Conservation (phyloP, 2,797 vertebrate genomes). For the Paramormyrops hopkinsi region DNA sequence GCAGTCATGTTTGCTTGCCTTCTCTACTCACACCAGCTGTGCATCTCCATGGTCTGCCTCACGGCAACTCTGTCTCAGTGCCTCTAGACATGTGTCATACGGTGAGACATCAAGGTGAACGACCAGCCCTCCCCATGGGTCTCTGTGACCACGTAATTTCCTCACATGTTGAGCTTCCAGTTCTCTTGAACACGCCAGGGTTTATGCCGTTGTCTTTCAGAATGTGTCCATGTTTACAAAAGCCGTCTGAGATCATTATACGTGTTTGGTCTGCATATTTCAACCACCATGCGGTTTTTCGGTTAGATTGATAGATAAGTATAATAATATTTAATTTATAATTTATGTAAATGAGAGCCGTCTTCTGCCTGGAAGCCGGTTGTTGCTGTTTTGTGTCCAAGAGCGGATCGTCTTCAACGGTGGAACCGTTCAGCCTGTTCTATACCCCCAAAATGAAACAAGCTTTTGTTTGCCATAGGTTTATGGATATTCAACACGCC, state of each 20-base stretch:
- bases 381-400: background rate
- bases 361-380: background rate
- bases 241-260: background rate
- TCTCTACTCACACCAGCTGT: background rate
- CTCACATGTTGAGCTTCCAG: background rate
- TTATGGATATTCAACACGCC: background rate
- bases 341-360: background rate
- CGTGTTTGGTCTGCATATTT: background rate
- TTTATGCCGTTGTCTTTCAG: background rate
- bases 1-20: background rate
- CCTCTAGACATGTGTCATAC: background rate
- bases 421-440: background rate
- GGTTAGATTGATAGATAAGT: background rate
- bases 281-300: background rate
- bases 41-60: background rate
- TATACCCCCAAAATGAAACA: background rate
- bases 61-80: background rate
- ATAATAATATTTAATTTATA: background rate
- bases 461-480: background rate
- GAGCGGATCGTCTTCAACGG: background rate
- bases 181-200: background rate
- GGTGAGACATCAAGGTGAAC: background rate
- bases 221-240: background rate
- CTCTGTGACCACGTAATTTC: background rate
- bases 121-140: background rate